Evolutionary conservation across 1,140 invertebrate genomes (phyloP).

Genomic region (Leptinotarsa defecta): DNA sequence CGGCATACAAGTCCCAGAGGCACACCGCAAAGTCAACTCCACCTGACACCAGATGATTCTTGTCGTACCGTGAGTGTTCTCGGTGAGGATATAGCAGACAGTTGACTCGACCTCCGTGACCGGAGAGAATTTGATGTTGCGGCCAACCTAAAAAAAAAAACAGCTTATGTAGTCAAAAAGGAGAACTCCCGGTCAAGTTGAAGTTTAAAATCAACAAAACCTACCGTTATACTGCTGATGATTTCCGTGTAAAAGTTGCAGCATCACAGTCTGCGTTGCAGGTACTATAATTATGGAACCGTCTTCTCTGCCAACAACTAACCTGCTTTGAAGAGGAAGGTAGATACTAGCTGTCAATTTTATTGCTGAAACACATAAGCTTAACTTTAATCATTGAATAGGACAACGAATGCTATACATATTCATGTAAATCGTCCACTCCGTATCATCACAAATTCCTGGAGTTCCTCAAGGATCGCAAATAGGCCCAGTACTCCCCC

Average conservation of each 20-base stretch:
- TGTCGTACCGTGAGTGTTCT: constrained; percentile 90
- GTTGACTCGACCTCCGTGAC: constrained; percentile 93
- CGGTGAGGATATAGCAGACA: constrained; percentile 95
- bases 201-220: not conserved
- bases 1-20: constrained; percentile 94
- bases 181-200: not conserved
- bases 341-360: constrained; percentile 92
- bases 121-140: constrained; percentile 83
- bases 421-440: too few species aligned
- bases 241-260: constrained; percentile 88
- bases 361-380: constrained; percentile 56
- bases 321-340: constrained; percentile 86
- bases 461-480: too few species aligned
- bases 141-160: constrained; percentile 74
- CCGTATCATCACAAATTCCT: too few species aligned
- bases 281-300: constrained; percentile 97
- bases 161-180: not conserved
- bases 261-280: constrained; percentile 92
- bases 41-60: constrained; percentile 89
- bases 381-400: not conserved
- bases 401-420: not conserved
- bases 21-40: constrained; percentile 98
- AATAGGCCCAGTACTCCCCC: too few species aligned
- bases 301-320: constrained; percentile 94
- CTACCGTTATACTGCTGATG: constrained; percentile 86